Conservation (phyloP, 2,888 invertebrate species). For the Chrysolina haemoptera region DNA sequence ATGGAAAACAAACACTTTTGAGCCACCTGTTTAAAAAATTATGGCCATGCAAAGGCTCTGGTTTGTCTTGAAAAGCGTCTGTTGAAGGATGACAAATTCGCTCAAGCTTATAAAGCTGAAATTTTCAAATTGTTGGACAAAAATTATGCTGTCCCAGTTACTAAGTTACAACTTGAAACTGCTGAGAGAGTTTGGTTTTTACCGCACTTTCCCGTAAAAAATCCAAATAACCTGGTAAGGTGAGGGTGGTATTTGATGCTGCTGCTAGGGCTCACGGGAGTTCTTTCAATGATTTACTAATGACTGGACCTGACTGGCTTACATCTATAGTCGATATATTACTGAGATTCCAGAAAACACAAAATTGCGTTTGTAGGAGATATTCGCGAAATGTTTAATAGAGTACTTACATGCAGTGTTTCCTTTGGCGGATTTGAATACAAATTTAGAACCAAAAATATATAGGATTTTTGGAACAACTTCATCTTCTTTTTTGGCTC, state of each 20-base stretch:
- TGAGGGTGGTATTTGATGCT: slow-evolving; percentile 14
- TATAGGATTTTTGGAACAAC: slow-evolving; percentile 25
- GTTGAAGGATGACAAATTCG: slow-evolving; percentile 1
- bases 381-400: slow-evolving; percentile 17
- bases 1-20: no score
- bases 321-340: not conserved
- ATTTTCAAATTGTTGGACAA: not conserved
- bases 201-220: slow-evolving; percentile 5
- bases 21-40: slow-evolving; percentile 1
- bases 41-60: slow-evolving; percentile 18
- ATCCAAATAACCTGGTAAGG: slow-evolving; percentile 20
- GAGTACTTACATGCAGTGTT: slow-evolving; percentile 24
- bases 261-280: not conserved
- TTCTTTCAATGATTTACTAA: not conserved
- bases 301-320: not conserved
- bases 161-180: not conserved
- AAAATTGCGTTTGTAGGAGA: slow-evolving; percentile 28
- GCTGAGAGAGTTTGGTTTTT: slow-evolving; percentile 6
- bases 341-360: not conserved
- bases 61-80: slow-evolving; percentile 22
- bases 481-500: slow-evolving; percentile 26
- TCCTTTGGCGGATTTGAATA: slow-evolving; percentile 21
- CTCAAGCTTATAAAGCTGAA: not conserved
- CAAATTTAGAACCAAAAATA: slow-evolving; percentile 2
- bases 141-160: slow-evolving; percentile 9